phyloP scores from a whole-genome alignment of 2,113 vertebrate species.

The Hemiscyllium ocellatum region DNA sequence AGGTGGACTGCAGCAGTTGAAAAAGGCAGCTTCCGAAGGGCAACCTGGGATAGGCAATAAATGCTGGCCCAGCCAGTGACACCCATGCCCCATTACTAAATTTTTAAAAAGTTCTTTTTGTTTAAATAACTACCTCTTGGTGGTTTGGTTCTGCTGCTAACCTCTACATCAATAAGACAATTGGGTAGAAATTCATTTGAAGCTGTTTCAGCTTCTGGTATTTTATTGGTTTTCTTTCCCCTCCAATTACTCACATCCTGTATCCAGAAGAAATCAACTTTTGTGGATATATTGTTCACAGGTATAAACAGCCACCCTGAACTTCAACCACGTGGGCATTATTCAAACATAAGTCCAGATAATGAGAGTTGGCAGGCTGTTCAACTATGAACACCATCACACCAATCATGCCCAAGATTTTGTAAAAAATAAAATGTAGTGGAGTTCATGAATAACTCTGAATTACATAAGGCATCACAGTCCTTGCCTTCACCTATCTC shows the following conservation, averaged over 20 bases:
- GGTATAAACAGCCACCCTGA: background rate
- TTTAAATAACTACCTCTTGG: background rate
- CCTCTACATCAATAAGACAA: background rate
- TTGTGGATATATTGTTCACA: background rate
- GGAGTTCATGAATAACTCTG: background rate
- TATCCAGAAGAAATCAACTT: background rate
- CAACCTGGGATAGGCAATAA: too few relatives aligned
- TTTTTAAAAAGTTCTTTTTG: background rate
- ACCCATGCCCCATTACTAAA: too few relatives aligned
- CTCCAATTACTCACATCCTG: background rate
- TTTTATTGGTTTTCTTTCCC: background rate
- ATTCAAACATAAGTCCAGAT: background rate
- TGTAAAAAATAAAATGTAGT: background rate
- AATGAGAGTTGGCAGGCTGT: background rate
- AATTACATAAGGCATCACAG: background rate
- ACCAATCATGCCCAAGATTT: background rate
- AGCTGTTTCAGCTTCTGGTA: background rate
- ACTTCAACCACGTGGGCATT: background rate
- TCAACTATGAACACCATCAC: background rate
- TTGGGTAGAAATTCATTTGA: background rate
- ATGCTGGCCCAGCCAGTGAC: too few relatives aligned
- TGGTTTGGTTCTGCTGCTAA: background rate
- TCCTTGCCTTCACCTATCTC: background rate
- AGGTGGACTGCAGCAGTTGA: too few relatives aligned
- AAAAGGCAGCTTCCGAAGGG: too few relatives aligned